Evolutionary conservation across 2,888 invertebrate species (phyloP).

Genomic region (Andrena dorsata): DNA sequence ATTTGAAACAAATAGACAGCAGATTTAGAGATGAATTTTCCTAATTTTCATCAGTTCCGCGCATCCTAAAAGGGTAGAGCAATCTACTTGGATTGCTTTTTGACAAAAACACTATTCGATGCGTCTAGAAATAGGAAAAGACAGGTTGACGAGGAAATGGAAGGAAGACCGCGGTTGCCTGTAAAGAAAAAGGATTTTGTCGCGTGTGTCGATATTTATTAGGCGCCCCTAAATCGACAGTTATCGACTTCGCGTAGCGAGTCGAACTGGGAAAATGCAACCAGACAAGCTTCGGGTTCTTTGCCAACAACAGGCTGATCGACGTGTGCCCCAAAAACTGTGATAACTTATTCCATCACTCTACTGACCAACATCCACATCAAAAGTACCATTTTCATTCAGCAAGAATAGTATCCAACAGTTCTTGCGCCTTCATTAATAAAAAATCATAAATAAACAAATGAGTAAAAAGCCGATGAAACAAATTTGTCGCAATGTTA

Average conservation of each 20-base stretch:
- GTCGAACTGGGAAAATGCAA: conserved; percentile 5
- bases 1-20: too few species aligned
- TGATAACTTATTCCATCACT: neutral
- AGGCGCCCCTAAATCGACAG: conserved; percentile 26
- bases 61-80: too few species aligned
- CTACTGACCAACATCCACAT: neutral
- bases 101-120: neutral
- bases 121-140: neutral
- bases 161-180: neutral
- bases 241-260: conserved; percentile 32
- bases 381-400: neutral
- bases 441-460: neutral
- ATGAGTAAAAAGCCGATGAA: neutral
- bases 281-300: neutral
- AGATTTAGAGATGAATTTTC: too few species aligned
- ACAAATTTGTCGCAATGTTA: neutral
- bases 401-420: neutral
- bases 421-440: neutral
- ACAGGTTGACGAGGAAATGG: neutral
- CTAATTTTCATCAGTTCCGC: too few species aligned
- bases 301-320: neutral
- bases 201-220: conserved; percentile 56
- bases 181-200: conserved; percentile 15
- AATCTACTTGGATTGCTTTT: neutral
- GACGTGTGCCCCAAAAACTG: conserved; percentile 1